A percentile compares a stretch with the other conserved stretches of the same genome.
Conservation (phyloP, 2,113 vertebrate genomes). For the Sciurus niger region DNA sequence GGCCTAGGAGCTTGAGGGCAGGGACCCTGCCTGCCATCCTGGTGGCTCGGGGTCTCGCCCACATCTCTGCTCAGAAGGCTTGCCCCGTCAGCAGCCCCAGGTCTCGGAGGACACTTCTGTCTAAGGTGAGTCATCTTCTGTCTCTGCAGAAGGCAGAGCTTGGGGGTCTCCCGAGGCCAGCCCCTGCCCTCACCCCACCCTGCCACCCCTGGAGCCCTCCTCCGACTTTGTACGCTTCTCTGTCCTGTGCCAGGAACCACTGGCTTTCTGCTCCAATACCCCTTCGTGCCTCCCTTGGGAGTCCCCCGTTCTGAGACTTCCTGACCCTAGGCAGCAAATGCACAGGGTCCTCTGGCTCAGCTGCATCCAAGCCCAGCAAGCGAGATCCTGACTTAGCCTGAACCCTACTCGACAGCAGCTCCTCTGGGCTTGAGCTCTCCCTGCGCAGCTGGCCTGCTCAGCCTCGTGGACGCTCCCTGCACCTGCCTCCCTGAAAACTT, state of each 20-base stretch:
- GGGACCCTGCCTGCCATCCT: not conserved
- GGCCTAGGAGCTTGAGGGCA: not conserved
- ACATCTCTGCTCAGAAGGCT: not conserved
- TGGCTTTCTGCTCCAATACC: not conserved
- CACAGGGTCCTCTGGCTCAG: not conserved
- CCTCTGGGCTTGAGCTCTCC: not conserved
- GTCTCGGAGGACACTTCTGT: not conserved
- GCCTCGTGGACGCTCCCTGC: not conserved
- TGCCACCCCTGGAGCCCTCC: not conserved
- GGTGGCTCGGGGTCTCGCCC: not conserved
- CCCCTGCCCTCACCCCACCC: not conserved
- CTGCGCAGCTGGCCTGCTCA: not conserved
- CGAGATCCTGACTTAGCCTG: not conserved
- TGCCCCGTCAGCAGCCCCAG: not conserved
- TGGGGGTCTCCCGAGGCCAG: not conserved
- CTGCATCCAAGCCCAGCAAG: not conserved
- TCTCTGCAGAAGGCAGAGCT: conserved; percentile 5
- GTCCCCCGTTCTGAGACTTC: not conserved
- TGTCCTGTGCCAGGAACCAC: not conserved
- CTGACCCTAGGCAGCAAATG: not conserved
- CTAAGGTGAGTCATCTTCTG: not conserved
- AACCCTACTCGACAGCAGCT: not conserved
- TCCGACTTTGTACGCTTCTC: not conserved
- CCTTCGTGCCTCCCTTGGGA: not conserved
- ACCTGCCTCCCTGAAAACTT: not conserved